A percentile compares a stretch with the other conserved stretches of the same genome.
These are phyloP conservation scores for Hepsetus odoe DNA, from an alignment of 2,113 vertebrate genomes.

Conservation along the genomic window DNA sequence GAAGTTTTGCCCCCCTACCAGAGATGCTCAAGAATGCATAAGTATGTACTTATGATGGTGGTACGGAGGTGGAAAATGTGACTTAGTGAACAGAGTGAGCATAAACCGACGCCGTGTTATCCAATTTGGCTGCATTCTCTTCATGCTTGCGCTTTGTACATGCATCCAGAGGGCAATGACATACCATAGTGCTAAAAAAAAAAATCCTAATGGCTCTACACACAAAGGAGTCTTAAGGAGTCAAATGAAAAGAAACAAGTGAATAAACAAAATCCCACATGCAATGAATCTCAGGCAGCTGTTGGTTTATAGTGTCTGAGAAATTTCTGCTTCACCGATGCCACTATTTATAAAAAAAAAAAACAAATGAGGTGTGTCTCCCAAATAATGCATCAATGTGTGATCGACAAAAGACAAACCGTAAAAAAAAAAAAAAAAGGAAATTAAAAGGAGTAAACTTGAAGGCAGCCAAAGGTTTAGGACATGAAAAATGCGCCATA, in stretches of 20 bases:
- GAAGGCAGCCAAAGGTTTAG: constrained; percentile 25
- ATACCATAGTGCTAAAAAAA: constrained; percentile 14
- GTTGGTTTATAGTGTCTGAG: neutral
- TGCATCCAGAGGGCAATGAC: constrained; percentile 20
- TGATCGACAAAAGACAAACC: neutral
- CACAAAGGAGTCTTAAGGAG: neutral
- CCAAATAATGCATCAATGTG: neutral
- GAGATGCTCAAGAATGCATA: neutral
- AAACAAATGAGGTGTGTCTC: neutral
- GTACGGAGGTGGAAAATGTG: neutral
- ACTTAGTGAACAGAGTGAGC: neutral
- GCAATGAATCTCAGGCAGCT: constrained; percentile 22
- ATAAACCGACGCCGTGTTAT: neutral
- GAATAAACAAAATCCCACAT: constrained; percentile 19
- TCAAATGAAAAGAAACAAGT: neutral
- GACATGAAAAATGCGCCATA: constrained; percentile 67
- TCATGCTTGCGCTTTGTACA: constrained; percentile 30
- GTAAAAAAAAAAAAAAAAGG: neutral
- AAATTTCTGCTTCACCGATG: neutral
- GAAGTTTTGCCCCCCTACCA: neutral
- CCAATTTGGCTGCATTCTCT: neutral
- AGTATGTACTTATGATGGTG: neutral
- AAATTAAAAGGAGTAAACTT: neutral
- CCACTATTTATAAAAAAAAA: constrained; percentile 7
- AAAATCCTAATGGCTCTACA: neutral